Base-by-base conservation (phyloP, 1,140 invertebrate species). In the Palaemon carinicauda region DNA sequence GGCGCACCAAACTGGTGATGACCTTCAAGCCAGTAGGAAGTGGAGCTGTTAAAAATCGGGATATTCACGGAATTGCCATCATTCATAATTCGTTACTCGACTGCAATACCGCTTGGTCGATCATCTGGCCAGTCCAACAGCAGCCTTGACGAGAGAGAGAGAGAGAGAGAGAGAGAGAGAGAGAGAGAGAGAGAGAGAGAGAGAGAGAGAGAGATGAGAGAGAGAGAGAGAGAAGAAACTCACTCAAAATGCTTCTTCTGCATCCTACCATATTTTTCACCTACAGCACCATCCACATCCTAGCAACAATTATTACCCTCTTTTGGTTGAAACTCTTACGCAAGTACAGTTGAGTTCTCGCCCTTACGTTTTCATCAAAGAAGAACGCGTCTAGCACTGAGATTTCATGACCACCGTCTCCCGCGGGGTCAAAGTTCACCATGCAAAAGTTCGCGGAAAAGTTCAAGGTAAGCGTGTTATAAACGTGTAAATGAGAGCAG, bases 401-500 rank as follows among this genome's bases (percentile, higher is more conserved):
- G 60, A 31, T 27, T 31, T 69, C 65, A 69, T 69, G 65, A 69
- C 65, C 65, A 69, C 65, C 24, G 24, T 31, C 24, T 69, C 65
- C 65, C 21, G 65, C 41, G 12, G 65, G n/a, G 65, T 69, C 65
- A 69, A 69, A 69, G 65, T 24, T 69, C 65, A 69, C 29, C 65
- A 69, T 69, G 65, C 29, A 69, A 27, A 69, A 69, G 65, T 21
- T 41, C 24, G 65, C 17, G 65, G 65, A 31, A 69, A 69, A 69
- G 65, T 24, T 69, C 65, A 69, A 69, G 65, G 65, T 69, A 31
- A 69, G 24, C 65, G 65, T 69, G 65, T 69, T 69, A 24, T 31
- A 69, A 69, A 69, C 65, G 65, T 69, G 65, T 69, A 69, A 69
- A 69, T 69, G 65, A 69, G 65, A 69, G 65, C 65, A 69, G 24